Conservation (phyloP, 2,797 vertebrate species). For the Pachyuromys duprasi region DNA sequence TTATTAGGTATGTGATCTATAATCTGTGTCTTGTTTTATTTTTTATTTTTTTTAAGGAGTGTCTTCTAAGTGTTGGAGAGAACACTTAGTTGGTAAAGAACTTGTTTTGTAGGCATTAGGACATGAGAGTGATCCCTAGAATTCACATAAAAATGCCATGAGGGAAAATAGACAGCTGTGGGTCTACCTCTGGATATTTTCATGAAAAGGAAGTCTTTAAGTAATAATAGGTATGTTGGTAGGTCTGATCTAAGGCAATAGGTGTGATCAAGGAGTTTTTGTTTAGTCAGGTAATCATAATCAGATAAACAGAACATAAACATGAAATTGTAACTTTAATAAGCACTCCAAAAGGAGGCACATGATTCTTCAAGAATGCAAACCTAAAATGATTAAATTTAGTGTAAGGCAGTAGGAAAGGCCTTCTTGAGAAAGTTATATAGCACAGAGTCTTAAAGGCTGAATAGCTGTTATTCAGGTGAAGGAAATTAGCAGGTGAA, state of each 20-base stretch:
- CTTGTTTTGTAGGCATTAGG: not conserved
- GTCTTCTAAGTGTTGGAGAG: not conserved
- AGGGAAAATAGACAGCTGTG: not conserved
- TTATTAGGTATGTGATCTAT: not conserved
- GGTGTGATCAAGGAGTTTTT: not conserved
- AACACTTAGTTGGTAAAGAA: not conserved
- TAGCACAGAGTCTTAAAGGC: not conserved
- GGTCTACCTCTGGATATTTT: not conserved
- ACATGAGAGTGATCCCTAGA: not conserved
- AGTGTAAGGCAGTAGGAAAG: not conserved
- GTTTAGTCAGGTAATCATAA: not conserved
- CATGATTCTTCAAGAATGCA: not conserved
- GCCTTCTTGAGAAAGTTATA: slow-evolving; percentile 20
- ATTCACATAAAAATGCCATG: not conserved
- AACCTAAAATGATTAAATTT: slow-evolving; percentile 27
- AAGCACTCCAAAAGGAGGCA: not conserved
- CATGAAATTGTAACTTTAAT: not conserved
- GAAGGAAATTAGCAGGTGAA: not conserved
- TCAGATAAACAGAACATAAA: not conserved
- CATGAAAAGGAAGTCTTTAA: slow-evolving; percentile 16
- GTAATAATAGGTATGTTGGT: not conserved
- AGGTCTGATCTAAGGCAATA: not conserved
- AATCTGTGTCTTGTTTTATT: slow-evolving; percentile 7
- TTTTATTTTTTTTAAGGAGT: not conserved
- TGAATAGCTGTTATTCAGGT: slow-evolving; percentile 10